These are phyloP conservation scores for Tricholauxania praeusta DNA, from an alignment of 2,888 invertebrate genomes.

Conservation along the genomic window DNA sequence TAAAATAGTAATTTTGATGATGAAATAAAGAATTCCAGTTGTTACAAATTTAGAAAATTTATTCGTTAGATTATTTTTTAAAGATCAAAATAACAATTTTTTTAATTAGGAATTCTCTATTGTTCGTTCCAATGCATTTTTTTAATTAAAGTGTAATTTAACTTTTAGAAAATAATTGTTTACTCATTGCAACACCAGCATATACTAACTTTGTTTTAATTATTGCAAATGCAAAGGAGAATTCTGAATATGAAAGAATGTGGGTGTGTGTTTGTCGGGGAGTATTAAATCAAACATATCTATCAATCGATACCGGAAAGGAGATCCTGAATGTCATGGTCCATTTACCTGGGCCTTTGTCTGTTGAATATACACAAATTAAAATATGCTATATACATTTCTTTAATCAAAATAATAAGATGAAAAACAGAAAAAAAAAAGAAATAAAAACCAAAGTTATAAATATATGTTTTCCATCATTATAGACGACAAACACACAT, in stretches of 20 bases:
- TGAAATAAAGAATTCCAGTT: constrained; percentile 20
- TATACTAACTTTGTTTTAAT: constrained; percentile 59
- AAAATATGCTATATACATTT: constrained; percentile 32
- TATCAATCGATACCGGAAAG: constrained; percentile 31
- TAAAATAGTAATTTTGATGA: constrained; percentile 18
- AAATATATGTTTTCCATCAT: constrained; percentile 22
- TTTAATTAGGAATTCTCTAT: constrained; percentile 23
- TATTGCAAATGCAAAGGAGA: constrained; percentile 45
- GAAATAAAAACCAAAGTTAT: not conserved
- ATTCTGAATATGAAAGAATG: constrained; percentile 34
- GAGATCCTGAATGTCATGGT: constrained; percentile 46
- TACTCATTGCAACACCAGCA: not conserved
- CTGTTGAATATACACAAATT: constrained; percentile 54
- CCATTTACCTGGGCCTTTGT: constrained; percentile 68
- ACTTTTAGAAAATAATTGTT: not conserved
- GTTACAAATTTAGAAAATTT: constrained; percentile 4
- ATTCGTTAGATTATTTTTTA: not conserved
- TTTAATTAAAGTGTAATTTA: not conserved
- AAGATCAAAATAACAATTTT: not conserved
- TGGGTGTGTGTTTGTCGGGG: constrained; percentile 33
- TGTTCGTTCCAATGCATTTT: constrained; percentile 28
- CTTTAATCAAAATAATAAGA: constrained; percentile 22
- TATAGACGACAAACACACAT: constrained; percentile 44
- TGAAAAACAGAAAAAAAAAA: too few species aligned
- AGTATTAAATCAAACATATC: constrained; percentile 30